Base-by-base conservation (phyloP, 2,888 invertebrate species). In the Drosophila mettleri region DNA sequence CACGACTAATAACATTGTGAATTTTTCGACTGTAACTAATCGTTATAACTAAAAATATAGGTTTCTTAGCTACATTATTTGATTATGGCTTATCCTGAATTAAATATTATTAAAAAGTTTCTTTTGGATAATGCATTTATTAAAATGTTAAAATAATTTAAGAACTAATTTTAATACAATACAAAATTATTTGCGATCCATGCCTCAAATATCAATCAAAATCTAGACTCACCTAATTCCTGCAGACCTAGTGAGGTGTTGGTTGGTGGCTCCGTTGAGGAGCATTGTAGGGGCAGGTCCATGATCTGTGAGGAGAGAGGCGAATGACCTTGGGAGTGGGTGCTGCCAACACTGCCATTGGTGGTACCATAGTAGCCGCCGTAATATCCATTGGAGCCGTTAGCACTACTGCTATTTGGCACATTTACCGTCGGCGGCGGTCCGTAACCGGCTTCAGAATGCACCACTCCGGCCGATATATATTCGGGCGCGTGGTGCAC, bases 161-260 rank as follows among this genome's bases (percentile, higher is more conserved):
- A n/a, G n/a, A n/a, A n/a, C n/a, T n/a, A n/a, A n/a, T 2, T 24
- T 3, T 2, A 4, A 9, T 10, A 46, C 1, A 20, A 31, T 18
- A 18, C 14, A 9, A 14, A 33, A 45, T 9, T 6, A 1, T 12
- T 12, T 12, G 1, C 2, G n/a, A n/a, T n/a, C n/a, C n/a, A n/a
- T n/a, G n/a, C n/a, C n/a, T n/a, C n/a, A 14, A 1, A 16, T 2
- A 7, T 12, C 5, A 7, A 27, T 1, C n/a, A 4, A 18, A 33
- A 31, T 41, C 10, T n/a, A 3, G 22, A 58, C 58, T 61, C 63
- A 92, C 92, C 92, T 81, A 92, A 79, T 86, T 92, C 92, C 83
- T 92, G 92, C 64, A 92, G 86, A 63, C 92, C 92, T 60, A 92
- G 78, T 24, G 91, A 92, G 20, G 92, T 92, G 61, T 92, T 92